These are phyloP conservation scores for Myiotriccus ornatus DNA, from an alignment of 2,797 vertebrate genomes.

Conservation along the genomic window DNA sequence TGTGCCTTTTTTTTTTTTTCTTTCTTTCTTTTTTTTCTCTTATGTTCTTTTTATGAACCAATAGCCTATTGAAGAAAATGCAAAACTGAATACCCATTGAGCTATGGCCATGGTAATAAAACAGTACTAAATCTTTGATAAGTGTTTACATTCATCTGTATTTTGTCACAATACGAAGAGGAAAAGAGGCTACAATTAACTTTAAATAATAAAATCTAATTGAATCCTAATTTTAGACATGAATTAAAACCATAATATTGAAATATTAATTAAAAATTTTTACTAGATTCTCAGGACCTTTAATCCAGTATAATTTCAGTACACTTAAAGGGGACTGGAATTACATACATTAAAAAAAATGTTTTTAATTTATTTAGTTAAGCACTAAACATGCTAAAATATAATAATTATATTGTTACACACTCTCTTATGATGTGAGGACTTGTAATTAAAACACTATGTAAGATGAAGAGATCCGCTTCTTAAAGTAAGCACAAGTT, in stretches of 20 bases:
- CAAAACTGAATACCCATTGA: background rate
- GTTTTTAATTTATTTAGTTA: background rate
- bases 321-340: background rate
- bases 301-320: background rate
- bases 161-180: background rate
- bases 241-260: background rate
- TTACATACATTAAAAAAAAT: background rate
- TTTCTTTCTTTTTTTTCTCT: background rate
- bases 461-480: background rate
- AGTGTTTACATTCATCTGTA: background rate
- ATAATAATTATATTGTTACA: background rate
- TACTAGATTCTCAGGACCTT: background rate
- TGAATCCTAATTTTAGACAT: background rate
- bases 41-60: background rate
- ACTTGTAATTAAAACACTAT: background rate
- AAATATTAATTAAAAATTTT: background rate
- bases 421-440: background rate
- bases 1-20: background rate
- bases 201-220: background rate
- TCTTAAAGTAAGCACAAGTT: background rate
- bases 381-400: background rate
- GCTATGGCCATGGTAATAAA: background rate
- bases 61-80: background rate
- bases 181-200: background rate
- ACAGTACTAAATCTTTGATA: background rate